These are phyloP conservation scores for Heliothis subflexa DNA, from an alignment of 1,140 invertebrate genomes.

Conservation along the genomic window DNA sequence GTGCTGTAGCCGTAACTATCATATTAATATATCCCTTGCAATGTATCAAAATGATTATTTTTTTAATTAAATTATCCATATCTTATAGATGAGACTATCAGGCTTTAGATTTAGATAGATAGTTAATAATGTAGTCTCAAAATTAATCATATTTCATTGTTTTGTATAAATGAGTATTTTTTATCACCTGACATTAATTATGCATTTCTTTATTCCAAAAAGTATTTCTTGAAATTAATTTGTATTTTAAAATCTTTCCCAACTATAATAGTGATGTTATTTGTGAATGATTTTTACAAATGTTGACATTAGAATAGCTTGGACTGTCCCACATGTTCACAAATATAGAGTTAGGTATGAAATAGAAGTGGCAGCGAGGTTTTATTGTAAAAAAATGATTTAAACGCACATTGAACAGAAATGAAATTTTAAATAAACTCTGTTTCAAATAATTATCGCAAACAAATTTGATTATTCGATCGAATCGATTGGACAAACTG, in stretches of 20 bases:
- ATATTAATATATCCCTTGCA: not conserved
- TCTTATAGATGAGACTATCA: constrained; percentile 1
- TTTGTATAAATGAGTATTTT: not conserved
- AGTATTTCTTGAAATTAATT: constrained; percentile 5
- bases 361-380: too few species aligned
- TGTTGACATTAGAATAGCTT: constrained; percentile 22
- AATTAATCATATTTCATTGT: constrained; percentile 15
- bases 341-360: not conserved
- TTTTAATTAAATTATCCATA: constrained; percentile 14
- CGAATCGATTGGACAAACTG: too few species aligned
- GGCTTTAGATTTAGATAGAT: constrained; percentile 5
- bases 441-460: too few species aligned
- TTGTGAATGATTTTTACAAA: constrained; percentile 26
- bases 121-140: constrained; percentile 12
- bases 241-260: constrained; percentile 7
- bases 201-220: constrained; percentile 1
- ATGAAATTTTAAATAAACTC: not conserved
- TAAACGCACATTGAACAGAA: not conserved
- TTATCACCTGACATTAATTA: too few species aligned
- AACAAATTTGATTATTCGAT: too few species aligned
- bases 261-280: not conserved
- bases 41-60: not conserved
- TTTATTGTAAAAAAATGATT: too few species aligned
- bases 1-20: not conserved
- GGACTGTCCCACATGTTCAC: not conserved